Percentiles rank a stretch among this genome's conserved stretches.
Conservation (phyloP, 2,888 invertebrate genomes). For the Philereme transversata region DNA sequence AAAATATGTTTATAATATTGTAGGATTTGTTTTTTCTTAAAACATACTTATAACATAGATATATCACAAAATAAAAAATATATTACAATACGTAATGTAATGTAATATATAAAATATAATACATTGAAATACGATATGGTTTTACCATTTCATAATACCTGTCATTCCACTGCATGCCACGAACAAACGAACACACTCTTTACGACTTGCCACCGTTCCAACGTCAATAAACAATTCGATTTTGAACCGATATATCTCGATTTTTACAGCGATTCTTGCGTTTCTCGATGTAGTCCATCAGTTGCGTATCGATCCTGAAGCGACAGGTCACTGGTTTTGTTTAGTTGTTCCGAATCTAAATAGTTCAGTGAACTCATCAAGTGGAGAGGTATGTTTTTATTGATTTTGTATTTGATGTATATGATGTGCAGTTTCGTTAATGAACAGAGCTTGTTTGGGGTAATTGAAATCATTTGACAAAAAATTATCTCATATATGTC, state of each 20-base stretch:
- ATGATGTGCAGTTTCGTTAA: not conserved
- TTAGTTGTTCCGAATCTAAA: slow-evolving; percentile 40
- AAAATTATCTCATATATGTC: too few relatives aligned
- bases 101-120: too few relatives aligned
- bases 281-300: slow-evolving; percentile 41
- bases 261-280: slow-evolving; percentile 58
- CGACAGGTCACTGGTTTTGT: slow-evolving; percentile 38
- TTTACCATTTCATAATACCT: slow-evolving; percentile 8
- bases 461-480: too few relatives aligned
- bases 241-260: slow-evolving; percentile 51
- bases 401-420: not conserved
- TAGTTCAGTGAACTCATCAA: slow-evolving; percentile 37
- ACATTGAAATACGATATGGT: not conserved
- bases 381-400: slow-evolving; percentile 16
- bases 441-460: too few relatives aligned
- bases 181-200: slow-evolving; percentile 18
- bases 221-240: slow-evolving; percentile 63
- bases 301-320: slow-evolving; percentile 46
- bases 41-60: too few relatives aligned
- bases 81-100: too few relatives aligned
- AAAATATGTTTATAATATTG: too few relatives aligned
- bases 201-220: slow-evolving; percentile 48
- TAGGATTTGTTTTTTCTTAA: too few relatives aligned
- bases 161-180: slow-evolving; percentile 4
- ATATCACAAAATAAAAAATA: too few relatives aligned